Evolutionary conservation across 2,797 vertebrate species (phyloP).

Genomic region (Ateles fusciceps): DNA sequence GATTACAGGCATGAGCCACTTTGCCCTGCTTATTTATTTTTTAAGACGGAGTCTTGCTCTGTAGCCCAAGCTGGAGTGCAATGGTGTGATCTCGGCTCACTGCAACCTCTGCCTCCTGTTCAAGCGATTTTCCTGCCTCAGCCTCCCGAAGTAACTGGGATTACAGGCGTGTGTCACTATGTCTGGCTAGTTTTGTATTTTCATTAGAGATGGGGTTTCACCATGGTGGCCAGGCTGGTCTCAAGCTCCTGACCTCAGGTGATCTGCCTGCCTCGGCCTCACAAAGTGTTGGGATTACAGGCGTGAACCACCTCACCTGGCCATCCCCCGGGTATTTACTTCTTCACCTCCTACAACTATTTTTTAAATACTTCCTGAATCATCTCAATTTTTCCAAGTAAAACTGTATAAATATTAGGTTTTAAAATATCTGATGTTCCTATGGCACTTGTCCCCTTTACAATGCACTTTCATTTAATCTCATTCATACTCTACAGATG

Average conservation of each 20-base stretch:
- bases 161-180: neutral
- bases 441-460: neutral
- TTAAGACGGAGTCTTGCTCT: neutral
- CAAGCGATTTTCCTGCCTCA: neutral
- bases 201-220: neutral
- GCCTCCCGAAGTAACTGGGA: neutral
- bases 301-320: neutral
- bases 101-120: neutral
- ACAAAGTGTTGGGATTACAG: neutral
- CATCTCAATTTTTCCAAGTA: neutral
- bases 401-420: neutral
- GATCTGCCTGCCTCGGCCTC: neutral
- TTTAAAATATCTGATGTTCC: neutral
- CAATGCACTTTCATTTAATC: neutral
- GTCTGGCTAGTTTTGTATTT: neutral
- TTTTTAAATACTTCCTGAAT: conserved; percentile 9
- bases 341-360: neutral
- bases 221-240: neutral
- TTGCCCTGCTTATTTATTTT: neutral
- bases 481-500: neutral
- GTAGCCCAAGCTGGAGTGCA: neutral
- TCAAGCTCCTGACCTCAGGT: neutral
- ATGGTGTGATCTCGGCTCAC: neutral
- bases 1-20: neutral
- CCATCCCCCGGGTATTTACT: neutral